phyloP scores from a whole-genome alignment of 2,113 vertebrate genomes.

The Lepisosteus osseus region DNA sequence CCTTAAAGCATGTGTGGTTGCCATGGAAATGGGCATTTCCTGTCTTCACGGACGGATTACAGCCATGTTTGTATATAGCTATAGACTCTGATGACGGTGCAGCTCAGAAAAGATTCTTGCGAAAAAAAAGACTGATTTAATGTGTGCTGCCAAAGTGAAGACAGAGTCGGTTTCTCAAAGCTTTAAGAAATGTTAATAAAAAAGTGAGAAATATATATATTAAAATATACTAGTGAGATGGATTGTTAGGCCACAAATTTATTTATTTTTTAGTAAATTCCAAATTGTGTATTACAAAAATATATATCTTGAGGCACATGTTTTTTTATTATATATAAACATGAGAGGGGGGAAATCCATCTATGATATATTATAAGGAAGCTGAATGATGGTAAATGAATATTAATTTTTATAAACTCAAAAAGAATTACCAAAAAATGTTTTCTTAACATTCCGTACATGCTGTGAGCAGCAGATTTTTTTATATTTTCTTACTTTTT shows the following conservation, averaged over 20 bases:
- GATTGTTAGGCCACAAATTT: conserved; percentile 65
- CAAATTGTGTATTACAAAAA: conserved; percentile 65
- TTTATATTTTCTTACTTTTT: conserved; percentile 52
- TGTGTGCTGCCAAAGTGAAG: conserved; percentile 40
- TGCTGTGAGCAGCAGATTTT: conserved; percentile 42
- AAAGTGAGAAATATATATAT: conserved; percentile 32
- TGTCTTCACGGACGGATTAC: conserved; percentile 49
- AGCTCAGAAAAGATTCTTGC: conserved; percentile 38
- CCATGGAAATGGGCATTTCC: conserved; percentile 63
- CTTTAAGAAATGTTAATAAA: conserved; percentile 54
- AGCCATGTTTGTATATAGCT: conserved; percentile 53
- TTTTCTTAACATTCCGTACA: conserved; percentile 47
- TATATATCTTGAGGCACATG: conserved; percentile 38
- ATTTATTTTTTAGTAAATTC: conserved; percentile 75
- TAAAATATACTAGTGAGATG: conserved; percentile 48
- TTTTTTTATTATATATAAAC: conserved; percentile 56
- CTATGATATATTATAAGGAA: conserved; percentile 38
- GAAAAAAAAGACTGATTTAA: conserved; percentile 39
- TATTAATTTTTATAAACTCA: conserved; percentile 30
- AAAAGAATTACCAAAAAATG: not conserved
- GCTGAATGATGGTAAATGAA: not conserved
- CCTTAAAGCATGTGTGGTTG: conserved; percentile 53
- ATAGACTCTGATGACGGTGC: conserved; percentile 41
- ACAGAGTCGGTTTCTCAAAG: conserved; percentile 28
- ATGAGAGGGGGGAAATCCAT: conserved; percentile 58